These are phyloP conservation scores for Alouatta palliata DNA, from an alignment of 2,113 vertebrate genomes.

Conservation along the genomic window DNA sequence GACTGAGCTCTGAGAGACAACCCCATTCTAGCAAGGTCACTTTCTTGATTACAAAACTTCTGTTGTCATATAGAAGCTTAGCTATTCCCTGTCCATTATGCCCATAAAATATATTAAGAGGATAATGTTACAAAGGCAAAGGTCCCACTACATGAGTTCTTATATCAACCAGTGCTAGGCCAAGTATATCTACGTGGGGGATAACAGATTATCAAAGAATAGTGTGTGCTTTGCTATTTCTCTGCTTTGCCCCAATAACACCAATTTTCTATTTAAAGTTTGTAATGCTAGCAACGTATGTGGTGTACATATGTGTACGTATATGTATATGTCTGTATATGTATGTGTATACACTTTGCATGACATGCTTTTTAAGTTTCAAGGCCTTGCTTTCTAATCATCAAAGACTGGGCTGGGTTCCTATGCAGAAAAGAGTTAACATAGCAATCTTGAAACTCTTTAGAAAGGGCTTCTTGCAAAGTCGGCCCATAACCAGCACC, in stretches of 20 bases:
- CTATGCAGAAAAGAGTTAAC: background rate
- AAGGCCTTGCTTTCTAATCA: background rate
- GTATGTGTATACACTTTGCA: background rate
- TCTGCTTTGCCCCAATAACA: background rate
- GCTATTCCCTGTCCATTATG: background rate
- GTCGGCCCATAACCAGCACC: background rate
- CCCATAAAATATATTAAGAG: background rate
- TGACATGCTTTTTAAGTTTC: background rate
- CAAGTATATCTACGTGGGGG: background rate
- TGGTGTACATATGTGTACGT: background rate
- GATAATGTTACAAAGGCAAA: background rate
- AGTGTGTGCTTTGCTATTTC: background rate
- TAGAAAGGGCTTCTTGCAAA: background rate
- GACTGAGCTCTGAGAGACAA: background rate
- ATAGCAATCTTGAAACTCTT: background rate
- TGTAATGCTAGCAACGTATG: background rate
- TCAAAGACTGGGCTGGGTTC: background rate
- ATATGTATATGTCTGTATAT: background rate
- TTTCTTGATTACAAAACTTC: background rate
- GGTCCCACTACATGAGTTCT: background rate
- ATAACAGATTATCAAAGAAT: background rate
- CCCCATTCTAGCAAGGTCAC: background rate
- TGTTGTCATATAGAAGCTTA: background rate
- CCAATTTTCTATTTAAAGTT: background rate
- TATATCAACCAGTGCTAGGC: background rate